Evolutionary conservation across 2,797 vertebrate genomes (phyloP).

Genomic region (Catharus ustulatus): DNA sequence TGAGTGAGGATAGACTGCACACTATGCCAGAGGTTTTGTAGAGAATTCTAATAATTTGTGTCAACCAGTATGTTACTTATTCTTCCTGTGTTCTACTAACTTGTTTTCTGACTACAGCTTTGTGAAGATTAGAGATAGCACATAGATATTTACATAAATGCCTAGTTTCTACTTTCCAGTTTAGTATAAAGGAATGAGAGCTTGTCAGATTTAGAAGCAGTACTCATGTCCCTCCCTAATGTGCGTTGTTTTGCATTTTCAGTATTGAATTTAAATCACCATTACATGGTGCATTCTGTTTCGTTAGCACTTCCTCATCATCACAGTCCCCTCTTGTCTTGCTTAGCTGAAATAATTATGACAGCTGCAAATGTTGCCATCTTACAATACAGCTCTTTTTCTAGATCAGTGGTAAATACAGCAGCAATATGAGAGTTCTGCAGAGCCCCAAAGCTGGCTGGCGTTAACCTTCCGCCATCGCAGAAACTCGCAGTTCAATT

Average conservation of each 20-base stretch:
- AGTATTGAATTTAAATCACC: neutral
- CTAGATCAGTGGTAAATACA: neutral
- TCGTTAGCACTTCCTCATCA: neutral
- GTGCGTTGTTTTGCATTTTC: neutral
- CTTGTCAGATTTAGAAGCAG: neutral
- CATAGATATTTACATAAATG: neutral
- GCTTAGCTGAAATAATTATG: neutral
- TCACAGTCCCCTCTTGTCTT: constrained; percentile 11
- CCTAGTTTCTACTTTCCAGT: neutral
- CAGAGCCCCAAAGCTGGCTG: neutral
- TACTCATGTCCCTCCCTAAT: neutral
- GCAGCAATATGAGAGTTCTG: neutral
- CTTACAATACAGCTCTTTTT: neutral
- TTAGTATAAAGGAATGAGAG: neutral
- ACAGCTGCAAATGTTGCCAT: constrained; percentile 21
- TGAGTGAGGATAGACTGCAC: neutral
- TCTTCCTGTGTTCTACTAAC: neutral
- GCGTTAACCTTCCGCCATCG: accelerated
- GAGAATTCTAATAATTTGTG: neutral
- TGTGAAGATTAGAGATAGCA: neutral
- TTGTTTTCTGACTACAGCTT: neutral
- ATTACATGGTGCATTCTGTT: neutral
- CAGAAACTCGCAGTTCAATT: neutral
- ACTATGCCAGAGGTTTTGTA: neutral
- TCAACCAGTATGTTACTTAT: neutral